Percentiles rank a stretch among this genome's conserved stretches.
phyloP scores from a whole-genome alignment of 2,113 vertebrate species.

The Halichoeres trimaculatus region DNA sequence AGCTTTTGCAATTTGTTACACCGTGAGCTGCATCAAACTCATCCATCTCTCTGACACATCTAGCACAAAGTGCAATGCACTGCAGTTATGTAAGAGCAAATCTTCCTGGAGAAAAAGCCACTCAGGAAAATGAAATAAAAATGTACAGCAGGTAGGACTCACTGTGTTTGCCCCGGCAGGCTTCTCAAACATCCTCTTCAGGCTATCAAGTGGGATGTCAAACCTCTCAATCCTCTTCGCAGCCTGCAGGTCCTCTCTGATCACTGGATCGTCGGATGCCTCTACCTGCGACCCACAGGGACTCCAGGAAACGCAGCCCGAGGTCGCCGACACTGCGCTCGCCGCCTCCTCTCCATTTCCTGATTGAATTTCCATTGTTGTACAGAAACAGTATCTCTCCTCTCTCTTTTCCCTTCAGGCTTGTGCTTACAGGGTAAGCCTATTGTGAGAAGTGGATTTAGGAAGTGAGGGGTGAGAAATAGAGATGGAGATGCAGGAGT shows the following conservation, averaged over 20 bases:
- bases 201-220: conserved; percentile 79
- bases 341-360: conserved; percentile 80
- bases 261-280: conserved; percentile 48
- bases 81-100: neutral
- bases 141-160: conserved; percentile 45
- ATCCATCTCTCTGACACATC: conserved; percentile 20
- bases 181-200: conserved; percentile 86
- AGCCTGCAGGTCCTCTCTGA: conserved; percentile 76
- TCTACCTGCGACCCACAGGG: conserved; percentile 56
- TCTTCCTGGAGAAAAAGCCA: conserved; percentile 1
- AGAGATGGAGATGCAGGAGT: conserved; percentile 40
- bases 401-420: conserved; percentile 35
- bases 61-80: neutral
- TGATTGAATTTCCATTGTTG: conserved; percentile 88
- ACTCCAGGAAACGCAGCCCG: conserved; percentile 56
- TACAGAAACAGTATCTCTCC: conserved; percentile 73
- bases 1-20: conserved; percentile 1
- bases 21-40: neutral
- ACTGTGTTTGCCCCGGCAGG: conserved; percentile 58
- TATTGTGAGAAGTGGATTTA: conserved; percentile 50
- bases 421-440: conserved; percentile 57
- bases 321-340: conserved; percentile 58
- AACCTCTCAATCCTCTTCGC: conserved; percentile 81
- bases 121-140: neutral
- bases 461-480: conserved; percentile 23